Percentiles rank a stretch among this genome's conserved stretches.
Evolutionary conservation across 2,113 vertebrate species (phyloP).

Genomic region (Sebastes schlegelii): DNA sequence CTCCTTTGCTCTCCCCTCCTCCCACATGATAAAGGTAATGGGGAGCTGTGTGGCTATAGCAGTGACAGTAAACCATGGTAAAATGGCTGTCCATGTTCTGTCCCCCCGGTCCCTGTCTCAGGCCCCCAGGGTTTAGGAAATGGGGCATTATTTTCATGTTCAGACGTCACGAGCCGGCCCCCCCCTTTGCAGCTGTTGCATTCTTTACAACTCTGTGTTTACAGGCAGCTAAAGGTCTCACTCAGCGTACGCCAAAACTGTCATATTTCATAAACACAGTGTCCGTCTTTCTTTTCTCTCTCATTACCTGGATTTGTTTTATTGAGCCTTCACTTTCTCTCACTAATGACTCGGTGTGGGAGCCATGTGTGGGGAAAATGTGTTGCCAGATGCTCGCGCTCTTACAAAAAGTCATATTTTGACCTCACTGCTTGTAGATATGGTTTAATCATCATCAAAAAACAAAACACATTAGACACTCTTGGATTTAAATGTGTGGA

Average conservation of each 20-base stretch:
- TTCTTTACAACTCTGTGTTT: conserved; percentile 80
- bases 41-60: conserved; percentile 50
- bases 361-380: conserved; percentile 76
- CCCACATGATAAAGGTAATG: conserved; percentile 71
- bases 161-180: conserved; percentile 83
- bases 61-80: conserved; percentile 66
- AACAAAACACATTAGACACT: conserved; percentile 74
- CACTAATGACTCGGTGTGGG: conserved; percentile 70
- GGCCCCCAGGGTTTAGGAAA: conserved; percentile 86
- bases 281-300: neutral
- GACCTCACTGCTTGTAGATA: conserved; percentile 70
- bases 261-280: conserved; percentile 48
- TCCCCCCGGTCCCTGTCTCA: conserved; percentile 55
- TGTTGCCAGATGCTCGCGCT: conserved; percentile 79
- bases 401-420: conserved; percentile 64
- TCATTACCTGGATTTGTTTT: conserved; percentile 29
- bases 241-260: conserved; percentile 50
- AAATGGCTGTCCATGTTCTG: conserved; percentile 73
- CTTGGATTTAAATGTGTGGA: conserved; percentile 70
- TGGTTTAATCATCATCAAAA: conserved; percentile 80
- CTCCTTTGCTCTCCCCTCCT: conserved; percentile 50
- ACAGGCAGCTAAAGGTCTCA: conserved; percentile 61
- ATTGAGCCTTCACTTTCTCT: conserved; percentile 63
- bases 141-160: conserved; percentile 81
- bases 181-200: conserved; percentile 91